These are phyloP conservation scores for Oedothorax gibbosus DNA, from an alignment of 1,140 invertebrate genomes.

Conservation along the genomic window DNA sequence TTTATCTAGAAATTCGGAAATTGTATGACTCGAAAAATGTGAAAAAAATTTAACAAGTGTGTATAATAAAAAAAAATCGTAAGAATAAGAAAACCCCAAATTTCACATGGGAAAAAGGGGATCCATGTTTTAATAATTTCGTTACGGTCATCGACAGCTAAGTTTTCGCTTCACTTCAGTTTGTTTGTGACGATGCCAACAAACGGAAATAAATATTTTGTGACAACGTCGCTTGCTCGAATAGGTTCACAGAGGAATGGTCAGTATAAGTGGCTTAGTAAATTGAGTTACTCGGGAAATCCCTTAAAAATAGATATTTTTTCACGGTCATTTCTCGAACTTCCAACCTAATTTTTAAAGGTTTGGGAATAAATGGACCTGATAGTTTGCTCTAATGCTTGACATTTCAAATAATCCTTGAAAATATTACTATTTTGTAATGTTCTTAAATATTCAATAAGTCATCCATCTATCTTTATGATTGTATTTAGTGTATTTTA, in stretches of 20 bases:
- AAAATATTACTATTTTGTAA: too few species aligned
- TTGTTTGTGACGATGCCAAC: background rate
- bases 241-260: background rate
- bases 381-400: conserved; percentile 14
- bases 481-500: too few species aligned
- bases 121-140: background rate
- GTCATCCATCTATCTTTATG: too few species aligned
- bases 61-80: too few species aligned
- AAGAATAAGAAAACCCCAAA: too few species aligned
- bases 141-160: conserved; percentile 42
- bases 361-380: background rate
- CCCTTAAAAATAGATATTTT: background rate
- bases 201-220: conserved; percentile 19
- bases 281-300: background rate
- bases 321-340: conserved; percentile 2
- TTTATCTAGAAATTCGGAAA: too few species aligned
- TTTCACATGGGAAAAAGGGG: too few species aligned
- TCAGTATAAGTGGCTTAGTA: background rate
- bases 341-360: background rate
- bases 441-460: too few species aligned
- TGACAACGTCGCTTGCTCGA: background rate
- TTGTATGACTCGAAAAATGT: too few species aligned
- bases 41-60: too few species aligned
- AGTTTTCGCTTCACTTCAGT: conserved; percentile 39
- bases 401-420: background rate